Evolutionary conservation across 23 tunicate species (phyloP).

Genomic region (Corella eumyota): DNA sequence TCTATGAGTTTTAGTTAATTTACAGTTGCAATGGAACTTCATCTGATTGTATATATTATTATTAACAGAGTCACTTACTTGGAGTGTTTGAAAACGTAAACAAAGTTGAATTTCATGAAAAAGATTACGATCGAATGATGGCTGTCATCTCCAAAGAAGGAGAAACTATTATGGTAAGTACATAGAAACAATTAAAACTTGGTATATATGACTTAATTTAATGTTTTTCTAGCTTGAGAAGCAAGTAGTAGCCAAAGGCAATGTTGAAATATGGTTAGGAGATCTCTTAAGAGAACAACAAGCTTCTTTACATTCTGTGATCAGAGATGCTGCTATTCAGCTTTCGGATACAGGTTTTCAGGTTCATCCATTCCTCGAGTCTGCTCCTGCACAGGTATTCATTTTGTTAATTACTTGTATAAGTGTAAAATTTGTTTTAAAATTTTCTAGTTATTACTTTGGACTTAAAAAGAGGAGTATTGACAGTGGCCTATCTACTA

Average conservation of each 20-base stretch:
- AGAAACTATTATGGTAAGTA: slow-evolving; percentile 73
- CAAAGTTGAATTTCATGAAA: slow-evolving; percentile 85
- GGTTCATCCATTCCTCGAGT: slow-evolving; percentile 61
- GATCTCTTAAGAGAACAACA: slow-evolving; percentile 79
- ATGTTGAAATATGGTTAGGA: slow-evolving; percentile 95
- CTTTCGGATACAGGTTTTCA: slow-evolving; percentile 71
- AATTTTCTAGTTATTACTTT: no score
- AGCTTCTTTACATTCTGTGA: slow-evolving; percentile 78
- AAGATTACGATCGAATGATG: slow-evolving; percentile 90
- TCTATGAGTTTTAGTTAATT: no score
- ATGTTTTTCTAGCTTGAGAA: slow-evolving; percentile 83
- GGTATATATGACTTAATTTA: no score
- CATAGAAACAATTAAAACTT: no score
- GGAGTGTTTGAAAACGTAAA: slow-evolving; percentile 96
- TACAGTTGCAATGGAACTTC: no score
- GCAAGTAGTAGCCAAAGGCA: slow-evolving; percentile 90
- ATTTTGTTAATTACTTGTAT: not conserved
- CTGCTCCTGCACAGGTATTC: slow-evolving; percentile 90
- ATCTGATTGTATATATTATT: no score
- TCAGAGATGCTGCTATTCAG: slow-evolving; percentile 69
- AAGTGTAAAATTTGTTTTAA: no score
- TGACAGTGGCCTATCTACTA: not conserved
- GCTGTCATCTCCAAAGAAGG: slow-evolving; percentile 89
- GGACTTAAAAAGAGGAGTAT: no score
- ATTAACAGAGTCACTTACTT: slow-evolving; percentile 78